Conservation (phyloP, 1,140 invertebrate species). For the Papilio polytes region DNA sequence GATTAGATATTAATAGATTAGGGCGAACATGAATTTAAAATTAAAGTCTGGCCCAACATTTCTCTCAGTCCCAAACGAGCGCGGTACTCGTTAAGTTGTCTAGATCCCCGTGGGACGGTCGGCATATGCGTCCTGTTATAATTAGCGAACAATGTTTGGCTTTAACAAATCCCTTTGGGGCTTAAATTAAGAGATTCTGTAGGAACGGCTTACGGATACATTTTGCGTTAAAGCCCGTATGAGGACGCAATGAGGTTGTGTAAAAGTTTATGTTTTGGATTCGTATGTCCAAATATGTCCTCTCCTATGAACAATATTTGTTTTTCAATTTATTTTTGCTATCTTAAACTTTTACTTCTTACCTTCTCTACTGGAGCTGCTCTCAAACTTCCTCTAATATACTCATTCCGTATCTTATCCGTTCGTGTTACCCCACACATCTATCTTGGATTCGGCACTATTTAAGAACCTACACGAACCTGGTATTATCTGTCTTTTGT, state of each 20-base stretch:
- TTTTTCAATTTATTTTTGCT: neutral
- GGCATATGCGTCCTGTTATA: constrained; percentile 80
- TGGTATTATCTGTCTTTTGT: neutral
- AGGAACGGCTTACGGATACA: constrained; percentile 74
- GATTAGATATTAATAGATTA: constrained; percentile 23
- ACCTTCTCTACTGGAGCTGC: too few relatives aligned
- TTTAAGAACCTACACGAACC: neutral
- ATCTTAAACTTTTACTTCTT: too few relatives aligned
- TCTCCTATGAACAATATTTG: neutral
- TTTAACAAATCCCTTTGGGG: constrained; percentile 82
- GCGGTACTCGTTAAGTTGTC: constrained; percentile 69
- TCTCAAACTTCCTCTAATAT: too few relatives aligned
- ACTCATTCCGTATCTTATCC: too few relatives aligned
- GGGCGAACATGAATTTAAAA: constrained; percentile 41
- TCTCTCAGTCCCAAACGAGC: constrained; percentile 48
- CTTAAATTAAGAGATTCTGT: constrained; percentile 82
- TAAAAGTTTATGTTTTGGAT: constrained; percentile 45
- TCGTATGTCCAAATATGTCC: neutral
- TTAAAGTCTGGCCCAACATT: constrained; percentile 36
- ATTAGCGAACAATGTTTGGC: constrained; percentile 83
- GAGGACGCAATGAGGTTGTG: constrained; percentile 55
- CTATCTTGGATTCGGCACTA: too few relatives aligned
- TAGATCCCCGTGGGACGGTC: constrained; percentile 73
- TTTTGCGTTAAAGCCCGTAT: constrained; percentile 67
- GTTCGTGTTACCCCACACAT: too few relatives aligned